These are phyloP conservation scores for Equus przewalskii DNA, from an alignment of 2,113 vertebrate genomes.

Conservation along the genomic window DNA sequence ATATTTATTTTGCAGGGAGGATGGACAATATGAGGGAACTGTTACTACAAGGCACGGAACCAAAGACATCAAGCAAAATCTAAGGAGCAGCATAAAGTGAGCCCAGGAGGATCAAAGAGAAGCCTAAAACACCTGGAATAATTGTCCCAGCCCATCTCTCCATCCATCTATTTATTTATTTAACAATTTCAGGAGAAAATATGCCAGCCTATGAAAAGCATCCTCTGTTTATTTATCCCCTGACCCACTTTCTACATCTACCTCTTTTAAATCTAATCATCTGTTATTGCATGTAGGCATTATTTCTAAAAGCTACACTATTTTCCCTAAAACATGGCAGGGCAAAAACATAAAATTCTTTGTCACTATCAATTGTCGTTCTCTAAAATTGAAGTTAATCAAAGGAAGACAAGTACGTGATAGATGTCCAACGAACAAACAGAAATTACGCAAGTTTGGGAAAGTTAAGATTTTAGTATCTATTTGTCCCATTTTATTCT, in stretches of 20 bases:
- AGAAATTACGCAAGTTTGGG: not conserved
- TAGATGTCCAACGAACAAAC: not conserved
- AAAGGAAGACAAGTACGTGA: not conserved
- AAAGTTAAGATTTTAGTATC: not conserved
- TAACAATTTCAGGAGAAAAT: slow-evolving; percentile 21
- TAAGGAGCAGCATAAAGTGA: not conserved
- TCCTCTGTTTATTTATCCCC: not conserved
- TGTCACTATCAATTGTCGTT: not conserved
- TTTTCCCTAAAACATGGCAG: slow-evolving; percentile 33
- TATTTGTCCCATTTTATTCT: not conserved
- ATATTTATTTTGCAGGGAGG: not conserved
- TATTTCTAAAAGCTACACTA: not conserved
- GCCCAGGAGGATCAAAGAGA: not conserved
- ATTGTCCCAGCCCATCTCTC: not conserved
- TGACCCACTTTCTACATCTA: not conserved
- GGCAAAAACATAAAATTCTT: not conserved
- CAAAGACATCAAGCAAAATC: not conserved
- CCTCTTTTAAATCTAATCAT: slow-evolving; percentile 11
- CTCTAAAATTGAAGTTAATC: slow-evolving; percentile 9
- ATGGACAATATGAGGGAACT: not conserved
- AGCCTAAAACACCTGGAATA: not conserved
- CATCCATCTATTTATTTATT: not conserved
- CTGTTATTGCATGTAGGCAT: not conserved
- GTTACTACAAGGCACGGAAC: not conserved
- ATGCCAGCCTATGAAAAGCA: not conserved